A percentile compares a stretch with the other conserved stretches of the same genome.
phyloP scores from a whole-genome alignment of 2,113 vertebrate species.

The Ursus arctos region DNA sequence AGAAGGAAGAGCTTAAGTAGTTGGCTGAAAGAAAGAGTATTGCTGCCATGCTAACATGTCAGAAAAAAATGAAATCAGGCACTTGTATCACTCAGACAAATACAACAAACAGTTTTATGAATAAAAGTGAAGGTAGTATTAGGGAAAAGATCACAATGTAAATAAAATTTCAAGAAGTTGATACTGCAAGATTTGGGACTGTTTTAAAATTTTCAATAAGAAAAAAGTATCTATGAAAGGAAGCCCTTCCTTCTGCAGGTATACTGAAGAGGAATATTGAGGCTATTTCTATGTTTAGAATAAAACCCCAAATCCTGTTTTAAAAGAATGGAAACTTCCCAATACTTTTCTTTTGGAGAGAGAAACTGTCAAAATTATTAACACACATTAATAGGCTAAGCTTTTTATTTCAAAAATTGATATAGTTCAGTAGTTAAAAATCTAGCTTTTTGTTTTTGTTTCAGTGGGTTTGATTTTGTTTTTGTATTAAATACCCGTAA shows the following conservation, averaged over 20 bases:
- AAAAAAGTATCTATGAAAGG: not conserved
- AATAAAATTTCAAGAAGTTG: slow-evolving; percentile 70
- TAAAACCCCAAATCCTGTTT: not conserved
- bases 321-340: not conserved
- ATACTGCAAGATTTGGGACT: slow-evolving; percentile 39
- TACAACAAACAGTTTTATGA: slow-evolving; percentile 27
- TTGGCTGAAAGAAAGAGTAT: not conserved
- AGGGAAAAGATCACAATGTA: slow-evolving; percentile 80
- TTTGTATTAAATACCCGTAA: not conserved
- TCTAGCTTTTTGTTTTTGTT: not conserved
- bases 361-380: not conserved
- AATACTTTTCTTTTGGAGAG: not conserved
- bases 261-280: not conserved
- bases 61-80: slow-evolving; percentile 66
- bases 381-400: not conserved
- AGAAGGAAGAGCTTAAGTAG: slow-evolving; percentile 33
- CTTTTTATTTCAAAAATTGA: slow-evolving; percentile 24
- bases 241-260: not conserved
- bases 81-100: not conserved
- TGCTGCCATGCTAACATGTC: not conserved
- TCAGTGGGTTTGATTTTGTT: not conserved
- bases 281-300: slow-evolving; percentile 24
- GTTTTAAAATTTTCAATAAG: not conserved
- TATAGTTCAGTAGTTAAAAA: not conserved
- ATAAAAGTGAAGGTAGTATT: slow-evolving; percentile 10